phyloP scores from a whole-genome alignment of 1,140 invertebrate species.

The Drosophila serrata region DNA sequence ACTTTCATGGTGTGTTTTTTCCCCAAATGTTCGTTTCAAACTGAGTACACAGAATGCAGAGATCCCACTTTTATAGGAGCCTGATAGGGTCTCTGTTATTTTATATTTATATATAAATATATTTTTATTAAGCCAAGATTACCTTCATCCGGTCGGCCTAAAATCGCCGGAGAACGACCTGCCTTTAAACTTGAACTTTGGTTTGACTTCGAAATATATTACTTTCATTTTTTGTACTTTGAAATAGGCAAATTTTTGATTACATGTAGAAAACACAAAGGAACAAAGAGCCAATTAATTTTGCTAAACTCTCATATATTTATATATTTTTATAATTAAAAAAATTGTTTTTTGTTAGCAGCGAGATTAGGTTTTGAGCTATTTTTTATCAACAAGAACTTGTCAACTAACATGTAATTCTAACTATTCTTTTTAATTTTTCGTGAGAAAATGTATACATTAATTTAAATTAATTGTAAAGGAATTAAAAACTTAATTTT shows the following conservation, averaged over 20 bases:
- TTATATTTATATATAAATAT: neutral
- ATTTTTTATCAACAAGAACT: neutral
- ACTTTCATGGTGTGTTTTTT: conserved; percentile 8
- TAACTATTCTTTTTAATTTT: neutral
- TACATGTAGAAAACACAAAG: neutral
- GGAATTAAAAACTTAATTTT: neutral
- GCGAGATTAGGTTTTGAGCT: neutral
- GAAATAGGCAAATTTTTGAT: neutral
- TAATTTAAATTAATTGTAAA: no score
- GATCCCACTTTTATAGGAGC: conserved; percentile 14
- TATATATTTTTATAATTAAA: neutral
- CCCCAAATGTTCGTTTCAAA: neutral
- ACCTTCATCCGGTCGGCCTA: neutral
- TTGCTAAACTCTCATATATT: neutral
- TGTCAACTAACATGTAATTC: neutral
- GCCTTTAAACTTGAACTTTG: conserved; percentile 1
- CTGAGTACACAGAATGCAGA: neutral
- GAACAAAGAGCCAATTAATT: neutral
- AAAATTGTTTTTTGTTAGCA: neutral
- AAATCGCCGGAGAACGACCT: neutral
- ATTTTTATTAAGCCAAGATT: neutral
- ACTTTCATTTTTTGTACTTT: neutral
- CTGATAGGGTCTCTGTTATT: conserved; percentile 1
- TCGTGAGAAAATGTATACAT: no score
- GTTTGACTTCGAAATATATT: conserved; percentile 1